Percentiles rank a stretch among this genome's conserved stretches.
phyloP scores from a whole-genome alignment of 2,888 invertebrate species.

The Ornithoptera priamus region DNA sequence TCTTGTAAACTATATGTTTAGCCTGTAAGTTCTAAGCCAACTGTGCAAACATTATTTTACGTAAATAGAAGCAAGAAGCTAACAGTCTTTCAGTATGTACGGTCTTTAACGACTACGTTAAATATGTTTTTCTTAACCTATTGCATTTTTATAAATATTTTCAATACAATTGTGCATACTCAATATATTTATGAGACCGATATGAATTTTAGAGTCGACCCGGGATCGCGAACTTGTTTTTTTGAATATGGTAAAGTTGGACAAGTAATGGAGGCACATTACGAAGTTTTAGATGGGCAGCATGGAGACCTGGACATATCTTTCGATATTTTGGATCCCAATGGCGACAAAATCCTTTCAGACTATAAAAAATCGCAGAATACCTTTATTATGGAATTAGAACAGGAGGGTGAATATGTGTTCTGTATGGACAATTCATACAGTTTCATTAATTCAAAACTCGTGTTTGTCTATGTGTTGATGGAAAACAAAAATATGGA shows the following conservation, averaged over 20 bases:
- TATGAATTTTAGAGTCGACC: constrained; percentile 62
- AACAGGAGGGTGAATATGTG: constrained; percentile 85
- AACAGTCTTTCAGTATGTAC: constrained; percentile 7
- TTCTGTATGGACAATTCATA: constrained; percentile 94
- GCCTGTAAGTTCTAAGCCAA: constrained; percentile 31
- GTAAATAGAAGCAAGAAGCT: constrained; percentile 10
- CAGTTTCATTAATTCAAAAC: constrained; percentile 88
- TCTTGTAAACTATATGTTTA: neutral
- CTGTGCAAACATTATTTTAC: constrained; percentile 42
- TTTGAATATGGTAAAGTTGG: constrained; percentile 60
- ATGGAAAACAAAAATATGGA: constrained; percentile 80
- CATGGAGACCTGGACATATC: constrained; percentile 91
- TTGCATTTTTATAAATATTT: constrained; percentile 30
- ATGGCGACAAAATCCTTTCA: constrained; percentile 78
- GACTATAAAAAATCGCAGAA: constrained; percentile 86
- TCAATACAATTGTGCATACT: constrained; percentile 36
- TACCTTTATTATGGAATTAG: constrained; percentile 81
- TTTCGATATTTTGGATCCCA: constrained; percentile 85
- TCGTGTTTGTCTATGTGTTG: constrained; percentile 88
- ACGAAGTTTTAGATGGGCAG: constrained; percentile 87
- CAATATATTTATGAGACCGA: constrained; percentile 56
- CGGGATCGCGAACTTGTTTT: constrained; percentile 62
- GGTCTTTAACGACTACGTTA: constrained; percentile 3
- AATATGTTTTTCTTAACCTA: constrained; percentile 35
- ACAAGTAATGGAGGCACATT: constrained; percentile 64